Conservation (phyloP, 2,797 vertebrate genomes). For the Australoheros facetus region DNA sequence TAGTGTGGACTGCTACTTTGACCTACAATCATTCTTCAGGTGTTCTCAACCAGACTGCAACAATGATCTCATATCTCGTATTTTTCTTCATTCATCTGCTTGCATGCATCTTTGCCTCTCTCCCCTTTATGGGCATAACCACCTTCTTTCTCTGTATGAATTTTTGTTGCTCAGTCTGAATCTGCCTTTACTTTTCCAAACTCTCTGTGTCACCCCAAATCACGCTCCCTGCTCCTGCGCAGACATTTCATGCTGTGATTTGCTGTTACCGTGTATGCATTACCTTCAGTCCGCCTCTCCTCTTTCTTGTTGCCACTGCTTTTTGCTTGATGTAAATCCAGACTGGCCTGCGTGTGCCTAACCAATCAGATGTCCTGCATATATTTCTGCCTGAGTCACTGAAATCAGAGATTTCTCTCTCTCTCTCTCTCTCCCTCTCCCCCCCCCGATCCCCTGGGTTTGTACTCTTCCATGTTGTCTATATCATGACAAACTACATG, state of each 20-base stretch:
- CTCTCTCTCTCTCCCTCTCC: too few relatives aligned
- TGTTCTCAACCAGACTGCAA: too few relatives aligned
- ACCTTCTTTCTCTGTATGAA: neutral
- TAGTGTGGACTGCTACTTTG: too few relatives aligned
- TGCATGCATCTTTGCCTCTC: neutral
- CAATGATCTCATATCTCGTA: neutral
- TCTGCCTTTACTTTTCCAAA: neutral
- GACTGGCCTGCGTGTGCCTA: conserved; percentile 7
- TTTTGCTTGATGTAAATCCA: conserved; percentile 49
- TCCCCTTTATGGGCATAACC: neutral
- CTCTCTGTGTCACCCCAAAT: too few relatives aligned
- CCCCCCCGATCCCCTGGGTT: too few relatives aligned
- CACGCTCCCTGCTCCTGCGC: neutral
- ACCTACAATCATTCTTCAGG: too few relatives aligned
- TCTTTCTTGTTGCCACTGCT: neutral
- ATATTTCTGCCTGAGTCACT: conserved; percentile 1
- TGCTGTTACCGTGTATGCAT: neutral
- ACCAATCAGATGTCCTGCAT: conserved; percentile 59
- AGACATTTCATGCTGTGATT: conserved; percentile 28
- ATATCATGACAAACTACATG: too few relatives aligned
- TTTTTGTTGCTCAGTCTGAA: neutral
- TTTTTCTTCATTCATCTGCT: too few relatives aligned
- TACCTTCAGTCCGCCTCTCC: conserved; percentile 24
- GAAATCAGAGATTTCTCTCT: too few relatives aligned
- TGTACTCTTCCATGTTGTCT: too few relatives aligned